Evolutionary conservation across 1,140 invertebrate species (phyloP).

Genomic region (Aleiodes sp.): DNA sequence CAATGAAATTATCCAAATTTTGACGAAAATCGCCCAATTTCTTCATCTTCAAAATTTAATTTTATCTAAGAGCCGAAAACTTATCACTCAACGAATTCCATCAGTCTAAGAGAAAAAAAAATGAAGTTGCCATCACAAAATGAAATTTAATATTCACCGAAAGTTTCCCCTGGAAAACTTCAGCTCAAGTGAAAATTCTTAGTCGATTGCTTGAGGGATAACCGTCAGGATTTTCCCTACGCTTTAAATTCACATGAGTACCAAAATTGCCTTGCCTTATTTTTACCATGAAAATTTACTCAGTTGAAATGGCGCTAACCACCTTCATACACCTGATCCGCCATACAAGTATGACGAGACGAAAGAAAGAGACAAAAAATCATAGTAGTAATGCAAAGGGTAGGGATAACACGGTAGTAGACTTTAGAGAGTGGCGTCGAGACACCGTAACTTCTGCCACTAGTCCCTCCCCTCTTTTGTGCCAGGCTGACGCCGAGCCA

Average conservation of each 20-base stretch:
- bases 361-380: not conserved
- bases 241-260: not conserved
- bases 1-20: too few relatives aligned
- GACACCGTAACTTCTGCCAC: conserved; percentile 59
- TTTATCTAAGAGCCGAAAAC: too few relatives aligned
- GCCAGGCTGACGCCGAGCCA: conserved; percentile 53
- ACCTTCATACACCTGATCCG: not conserved
- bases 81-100: too few relatives aligned
- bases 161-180: not conserved
- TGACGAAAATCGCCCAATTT: too few relatives aligned
- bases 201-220: not conserved
- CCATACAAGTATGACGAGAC: not conserved
- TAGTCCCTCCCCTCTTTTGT: too few relatives aligned
- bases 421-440: conserved; percentile 58
- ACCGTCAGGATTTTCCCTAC: not conserved
- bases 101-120: too few relatives aligned
- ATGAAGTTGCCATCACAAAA: not conserved
- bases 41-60: too few relatives aligned
- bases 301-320: not conserved
- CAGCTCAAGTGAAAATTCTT: not conserved
- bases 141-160: conserved; percentile 19
- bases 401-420: conserved; percentile 46
- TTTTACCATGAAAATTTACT: not conserved
- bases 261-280: not conserved
- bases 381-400: conserved; percentile 16